Base-by-base conservation (phyloP, 2,797 vertebrate genomes). In the Enteromius anoplus region DNA sequence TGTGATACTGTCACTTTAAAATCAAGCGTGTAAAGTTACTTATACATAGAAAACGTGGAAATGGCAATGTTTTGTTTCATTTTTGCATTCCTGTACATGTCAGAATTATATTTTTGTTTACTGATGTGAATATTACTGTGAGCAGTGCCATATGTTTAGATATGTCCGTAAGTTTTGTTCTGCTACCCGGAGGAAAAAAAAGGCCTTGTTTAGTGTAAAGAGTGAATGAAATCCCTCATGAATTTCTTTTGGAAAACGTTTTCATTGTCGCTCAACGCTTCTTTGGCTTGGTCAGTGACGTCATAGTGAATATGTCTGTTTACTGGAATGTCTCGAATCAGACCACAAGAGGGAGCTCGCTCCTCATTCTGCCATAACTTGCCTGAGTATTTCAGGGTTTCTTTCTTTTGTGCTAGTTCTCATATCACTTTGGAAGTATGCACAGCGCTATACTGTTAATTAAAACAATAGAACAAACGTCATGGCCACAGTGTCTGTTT, bases 1-100 rank as follows among this genome's bases (percentile, higher is more conserved):
- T 93, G 82, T 42, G 93, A 95, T 95, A 94, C 95, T 95, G 95
- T 95, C 94, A 96, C 94, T 95, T 92, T 95, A 95, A 95, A 92
- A 89, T 65, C 82, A 86, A 87, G 77, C 90, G 90, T 93, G 91
- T 86, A 92, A 91, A 93, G 89, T 92, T 88, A 86, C 89, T 91
- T 85, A 89, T 89, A 80, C 87, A 89, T 85, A 88, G 53, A 89
- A 69, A 82, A 86, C 32, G 77, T 86, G 83, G 80, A 90, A 90
- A 88, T 84, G 51, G 88, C 86, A 85, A 83, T 87, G 73, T 92
- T 91, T 91, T 87, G 78, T 90, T 93, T 92, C 79, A 79, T 91
- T 93, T 65, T 94, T 93, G 92, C 93, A 94, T 95, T 95, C 92
- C 93, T 93, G 92, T 93, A 91, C 70, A 89, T 92, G 90, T 91